Evolutionary conservation across 2,797 vertebrate species (phyloP).

Genomic region (Synanceia verrucosa): DNA sequence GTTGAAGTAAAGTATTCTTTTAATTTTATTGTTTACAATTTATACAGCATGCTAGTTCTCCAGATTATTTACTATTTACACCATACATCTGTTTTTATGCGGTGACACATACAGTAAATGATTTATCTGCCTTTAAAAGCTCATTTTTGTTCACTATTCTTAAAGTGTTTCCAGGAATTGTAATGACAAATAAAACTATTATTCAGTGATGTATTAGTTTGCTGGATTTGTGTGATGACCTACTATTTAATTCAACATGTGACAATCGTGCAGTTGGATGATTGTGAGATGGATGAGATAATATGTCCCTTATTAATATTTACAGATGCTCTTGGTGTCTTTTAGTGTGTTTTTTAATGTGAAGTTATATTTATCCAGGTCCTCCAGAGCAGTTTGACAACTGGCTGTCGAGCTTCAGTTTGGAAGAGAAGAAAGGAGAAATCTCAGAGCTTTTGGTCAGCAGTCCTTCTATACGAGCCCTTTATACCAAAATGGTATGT

Average conservation of each 20-base stretch:
- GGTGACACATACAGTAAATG: background rate
- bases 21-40: background rate
- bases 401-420: conserved; percentile 89
- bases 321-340: background rate
- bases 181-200: background rate
- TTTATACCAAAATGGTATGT: conserved; percentile 97
- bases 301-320: background rate
- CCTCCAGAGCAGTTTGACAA: conserved; percentile 90
- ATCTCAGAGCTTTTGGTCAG: conserved; percentile 92
- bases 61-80: background rate
- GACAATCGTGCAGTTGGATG: background rate
- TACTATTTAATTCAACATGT: background rate
- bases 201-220: background rate
- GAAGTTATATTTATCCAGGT: conserved; percentile 77
- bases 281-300: background rate
- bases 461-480: conserved; percentile 94
- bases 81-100: background rate
- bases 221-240: background rate
- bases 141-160: background rate
- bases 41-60: background rate
- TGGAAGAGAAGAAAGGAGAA: conserved; percentile 93
- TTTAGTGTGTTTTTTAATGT: conserved; percentile 20
- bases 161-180: background rate
- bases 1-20: background rate
- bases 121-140: background rate